Evolutionary conservation across 2,113 vertebrate genomes (phyloP), one percentile per base, ranked within the genome.

Genomic region (Rhinoptilus africanus): DNA sequence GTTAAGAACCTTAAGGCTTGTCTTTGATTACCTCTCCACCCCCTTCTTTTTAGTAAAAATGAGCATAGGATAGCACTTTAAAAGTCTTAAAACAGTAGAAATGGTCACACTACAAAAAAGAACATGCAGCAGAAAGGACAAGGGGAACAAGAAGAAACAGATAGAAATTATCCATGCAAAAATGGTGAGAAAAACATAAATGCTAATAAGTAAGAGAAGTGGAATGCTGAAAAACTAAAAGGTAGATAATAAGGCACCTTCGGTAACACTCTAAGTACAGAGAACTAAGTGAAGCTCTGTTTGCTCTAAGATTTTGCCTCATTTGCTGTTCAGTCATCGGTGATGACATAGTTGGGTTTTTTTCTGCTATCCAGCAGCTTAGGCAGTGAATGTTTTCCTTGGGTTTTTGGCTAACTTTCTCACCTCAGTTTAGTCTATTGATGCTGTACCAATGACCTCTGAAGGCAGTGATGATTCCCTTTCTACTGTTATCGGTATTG

Each of bases 21-120:
- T 30, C 14, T 89, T 62, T 19, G 15, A 43, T 32, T 28, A 13
- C 5, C 5, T 5, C 3, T 12, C 1, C 2, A 1, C 3, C 0
- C 19, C 2, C 20, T 57, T 12, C 18, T 75, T 76, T 80, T 62
- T 15, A 73, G 34, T 48, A 59, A 91, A 91, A 89, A 63, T 78
- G 85, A 75, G 10, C 12, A 34, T 4, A 53, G 43, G 5, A 28
- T 68, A 84, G 45, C 17, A 54, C 50, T 80, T 88, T 1, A 0
- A 59, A 83, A 69, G 15, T 60, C 45, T 69, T 94, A 12, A 57
- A 88, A 86, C n/a, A 47, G 47, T 19, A 83, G 63, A 86, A 83
- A 51, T 24, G n/a, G 6, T 81, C 26, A 39, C 0, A 0, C 41
- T 69, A 11, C n/a, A 47, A 71, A 63, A 76, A 83, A 48, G 26